Base-by-base conservation (phyloP, 2,797 vertebrate species). In the Lepilemur septentrionalis region DNA sequence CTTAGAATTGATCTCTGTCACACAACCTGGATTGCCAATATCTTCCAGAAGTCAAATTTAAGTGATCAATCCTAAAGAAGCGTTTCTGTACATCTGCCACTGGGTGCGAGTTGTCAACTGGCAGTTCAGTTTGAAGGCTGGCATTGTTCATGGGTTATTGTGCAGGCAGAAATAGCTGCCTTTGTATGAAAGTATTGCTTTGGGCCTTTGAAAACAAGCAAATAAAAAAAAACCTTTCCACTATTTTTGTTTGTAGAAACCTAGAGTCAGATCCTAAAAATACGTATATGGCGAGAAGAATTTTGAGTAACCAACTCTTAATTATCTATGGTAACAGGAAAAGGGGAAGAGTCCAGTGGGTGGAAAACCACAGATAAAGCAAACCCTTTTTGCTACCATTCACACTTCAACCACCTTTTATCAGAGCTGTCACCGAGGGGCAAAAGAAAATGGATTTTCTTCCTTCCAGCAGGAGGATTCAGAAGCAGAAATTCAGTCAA, bases 401-500 rank as follows among this genome's bases (percentile, higher is more conserved):
- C 65, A 46, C 65, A 46, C 65, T 73, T 80, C 63, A 70, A 80
- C 23, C 46, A 85, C 69, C 35, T 65, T 91, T 89, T 46, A 76
- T 67, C 89, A 92, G 81, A 48, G 55, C 25, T 52, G 61, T 76
- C 38, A 86, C 43, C 48, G 57, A 69, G 89, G 30, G 89, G 72
- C 91, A 92, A 72, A 88, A 86, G 75, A 94, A 85, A 79, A 92
- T 30, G 70, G 89, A 86, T 83, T 94, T 81, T 61, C 63, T 79
- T 67, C 48, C 57, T 94, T 43, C 14, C 22, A 18, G 14, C 78
- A 96, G 85, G 72, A 97, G 52, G 93, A 90, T 93, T 91, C 93
- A 87, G 48, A 70, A 80, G 65, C 9, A 65, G 67, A 52, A 92
- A 55, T 52, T 76, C 87, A 88, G 89, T 20, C 12, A 72, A 92